Percentiles rank a stretch among this genome's conserved stretches.
phyloP scores from a whole-genome alignment of 2,888 invertebrate genomes.

The Oligia fasciuncula region DNA sequence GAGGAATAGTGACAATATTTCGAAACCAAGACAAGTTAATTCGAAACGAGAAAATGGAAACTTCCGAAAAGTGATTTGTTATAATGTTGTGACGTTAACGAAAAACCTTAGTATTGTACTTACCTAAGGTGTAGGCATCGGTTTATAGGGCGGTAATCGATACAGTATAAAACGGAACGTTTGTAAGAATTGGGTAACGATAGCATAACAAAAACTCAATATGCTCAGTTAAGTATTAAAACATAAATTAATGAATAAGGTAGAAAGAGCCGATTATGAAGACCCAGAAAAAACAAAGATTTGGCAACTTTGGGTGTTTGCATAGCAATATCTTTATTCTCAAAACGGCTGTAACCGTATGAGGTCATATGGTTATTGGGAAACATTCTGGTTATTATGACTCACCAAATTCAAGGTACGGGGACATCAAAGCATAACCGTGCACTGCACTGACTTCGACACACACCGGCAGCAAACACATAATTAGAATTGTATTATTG shows the following conservation, averaged over 20 bases:
- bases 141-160: conserved; percentile 11
- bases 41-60: background rate
- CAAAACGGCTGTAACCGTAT: conserved; percentile 74
- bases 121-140: background rate
- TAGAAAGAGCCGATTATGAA: conserved; percentile 9
- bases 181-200: background rate
- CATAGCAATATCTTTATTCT: conserved; percentile 71
- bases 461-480: conserved; percentile 54
- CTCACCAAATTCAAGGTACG: conserved; percentile 71
- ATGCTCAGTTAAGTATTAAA: background rate
- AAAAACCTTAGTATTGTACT: background rate
- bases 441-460: conserved; percentile 34
- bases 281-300: conserved; percentile 20
- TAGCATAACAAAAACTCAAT: background rate
- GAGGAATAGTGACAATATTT: background rate
- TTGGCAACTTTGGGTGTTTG: conserved; percentile 64
- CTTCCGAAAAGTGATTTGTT: background rate
- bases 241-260: background rate
- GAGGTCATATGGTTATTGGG: conserved; percentile 79
- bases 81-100: background rate
- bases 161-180: background rate
- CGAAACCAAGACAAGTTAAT: background rate
- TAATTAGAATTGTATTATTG: conserved; percentile 61
- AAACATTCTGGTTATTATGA: conserved; percentile 73
- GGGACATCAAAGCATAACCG: conserved; percentile 70